Evolutionary conservation across 2,113 vertebrate species (phyloP).

Genomic region (Cariama cristata): DNA sequence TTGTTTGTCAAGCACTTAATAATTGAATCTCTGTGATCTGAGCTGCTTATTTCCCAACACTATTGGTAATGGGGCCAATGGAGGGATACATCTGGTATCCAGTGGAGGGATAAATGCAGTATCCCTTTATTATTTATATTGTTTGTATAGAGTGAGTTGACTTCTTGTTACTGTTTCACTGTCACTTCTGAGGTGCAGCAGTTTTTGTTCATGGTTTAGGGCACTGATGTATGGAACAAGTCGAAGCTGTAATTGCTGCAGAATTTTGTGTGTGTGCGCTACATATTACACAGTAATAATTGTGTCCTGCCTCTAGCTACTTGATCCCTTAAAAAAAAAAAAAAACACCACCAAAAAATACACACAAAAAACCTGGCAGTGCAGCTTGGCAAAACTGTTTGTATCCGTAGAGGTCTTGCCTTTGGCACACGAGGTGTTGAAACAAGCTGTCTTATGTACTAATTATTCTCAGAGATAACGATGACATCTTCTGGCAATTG

Average conservation of each 20-base stretch:
- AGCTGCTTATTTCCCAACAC: neutral
- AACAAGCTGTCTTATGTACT: conserved; percentile 34
- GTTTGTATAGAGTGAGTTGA: neutral
- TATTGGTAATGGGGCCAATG: fast-evolving
- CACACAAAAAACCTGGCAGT: neutral
- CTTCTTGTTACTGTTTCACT: neutral
- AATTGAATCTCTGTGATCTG: neutral
- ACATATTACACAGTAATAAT: neutral
- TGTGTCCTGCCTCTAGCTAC: neutral
- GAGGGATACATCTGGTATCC: too few species aligned
- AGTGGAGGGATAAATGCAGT: neutral
- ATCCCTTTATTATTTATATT: neutral
- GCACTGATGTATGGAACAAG: neutral
- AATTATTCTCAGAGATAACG: conserved; percentile 29
- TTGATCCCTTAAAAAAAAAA: neutral
- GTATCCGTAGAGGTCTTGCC: neutral
- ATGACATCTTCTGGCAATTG: conserved; percentile 7
- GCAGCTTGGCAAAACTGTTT: neutral
- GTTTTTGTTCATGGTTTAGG: neutral
- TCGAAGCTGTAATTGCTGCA: neutral
- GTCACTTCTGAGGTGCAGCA: neutral
- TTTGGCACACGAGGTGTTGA: conserved; percentile 13
- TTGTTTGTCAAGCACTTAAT: neutral
- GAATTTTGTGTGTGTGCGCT: neutral
- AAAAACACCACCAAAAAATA: neutral